phyloP scores from a whole-genome alignment of 2,888 invertebrate species.

The Xestia ashworthii region DNA sequence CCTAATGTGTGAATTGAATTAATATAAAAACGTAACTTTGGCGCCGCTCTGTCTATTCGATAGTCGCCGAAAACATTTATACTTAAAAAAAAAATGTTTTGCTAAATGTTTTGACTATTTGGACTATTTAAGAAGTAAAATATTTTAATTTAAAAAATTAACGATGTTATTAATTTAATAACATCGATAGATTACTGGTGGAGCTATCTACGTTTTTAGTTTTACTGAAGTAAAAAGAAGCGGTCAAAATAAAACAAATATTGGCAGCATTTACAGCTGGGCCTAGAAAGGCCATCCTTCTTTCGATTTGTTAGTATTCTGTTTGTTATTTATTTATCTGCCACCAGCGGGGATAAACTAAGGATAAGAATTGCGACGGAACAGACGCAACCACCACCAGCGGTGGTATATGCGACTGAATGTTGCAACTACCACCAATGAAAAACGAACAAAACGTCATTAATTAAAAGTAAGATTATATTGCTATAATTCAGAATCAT shows the following conservation, averaged over 20 bases:
- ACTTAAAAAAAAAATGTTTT: slow-evolving; percentile 5
- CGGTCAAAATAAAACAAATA: background rate
- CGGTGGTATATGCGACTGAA: too few relatives aligned
- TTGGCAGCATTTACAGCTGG: too few relatives aligned
- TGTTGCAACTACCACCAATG: too few relatives aligned
- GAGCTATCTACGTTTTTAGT: background rate
- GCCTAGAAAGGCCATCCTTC: too few relatives aligned
- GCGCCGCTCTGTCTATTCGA: slow-evolving; percentile 16
- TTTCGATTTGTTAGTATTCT: too few relatives aligned
- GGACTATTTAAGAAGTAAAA: background rate
- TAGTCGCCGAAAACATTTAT: background rate
- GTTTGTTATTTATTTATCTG: too few relatives aligned
- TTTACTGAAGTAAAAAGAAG: background rate
- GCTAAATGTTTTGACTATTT: too few relatives aligned
- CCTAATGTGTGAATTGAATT: slow-evolving; percentile 14
- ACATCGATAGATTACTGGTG: background rate
- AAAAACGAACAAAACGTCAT: background rate
- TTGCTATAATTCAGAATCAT: background rate
- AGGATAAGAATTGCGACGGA: too few relatives aligned
- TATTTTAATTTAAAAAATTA: background rate
- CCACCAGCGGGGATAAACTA: too few relatives aligned
- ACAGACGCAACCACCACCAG: too few relatives aligned
- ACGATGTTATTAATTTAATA: too few relatives aligned
- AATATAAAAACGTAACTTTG: slow-evolving; percentile 19
- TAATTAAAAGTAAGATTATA: background rate